Evolutionary conservation across 2,888 invertebrate species (phyloP).

Genomic region (Pseudococcus viburni): DNA sequence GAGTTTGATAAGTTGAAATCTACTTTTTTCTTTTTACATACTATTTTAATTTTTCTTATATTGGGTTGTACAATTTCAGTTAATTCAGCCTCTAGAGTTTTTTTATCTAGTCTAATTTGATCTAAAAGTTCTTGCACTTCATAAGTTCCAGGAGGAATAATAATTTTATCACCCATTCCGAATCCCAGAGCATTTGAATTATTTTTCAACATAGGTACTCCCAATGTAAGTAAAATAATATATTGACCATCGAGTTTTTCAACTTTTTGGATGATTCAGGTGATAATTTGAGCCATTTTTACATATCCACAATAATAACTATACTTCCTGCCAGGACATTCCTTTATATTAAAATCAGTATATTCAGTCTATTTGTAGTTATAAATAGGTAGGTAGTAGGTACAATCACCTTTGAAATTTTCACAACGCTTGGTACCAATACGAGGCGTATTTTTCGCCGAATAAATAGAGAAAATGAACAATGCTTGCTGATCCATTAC

Average conservation of each 20-base stretch:
- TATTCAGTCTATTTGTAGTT: not conserved
- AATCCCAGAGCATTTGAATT: no score
- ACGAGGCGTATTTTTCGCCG: not conserved
- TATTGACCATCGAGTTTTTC: no score
- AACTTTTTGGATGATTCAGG: no score
- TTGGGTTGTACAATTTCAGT: conserved; percentile 29
- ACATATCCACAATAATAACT: no score
- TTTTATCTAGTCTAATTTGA: conserved; percentile 58
- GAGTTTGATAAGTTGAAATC: conserved; percentile 58
- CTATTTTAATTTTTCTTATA: conserved; percentile 62
- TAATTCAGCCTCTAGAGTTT: conserved; percentile 59
- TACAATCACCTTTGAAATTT: conserved; percentile 12
- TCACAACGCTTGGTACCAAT: conserved; percentile 20
- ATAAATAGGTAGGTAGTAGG: not conserved
- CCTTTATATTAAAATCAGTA: no score
- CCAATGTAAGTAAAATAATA: no score
- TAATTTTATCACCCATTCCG: conserved; percentile 17
- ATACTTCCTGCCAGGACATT: no score
- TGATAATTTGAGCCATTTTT: no score
- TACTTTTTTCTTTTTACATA: conserved; percentile 62
- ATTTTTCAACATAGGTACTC: no score
- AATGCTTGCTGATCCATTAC: conserved; percentile 13
- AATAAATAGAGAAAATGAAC: conserved; percentile 20
- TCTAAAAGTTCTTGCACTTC: conserved; percentile 57
- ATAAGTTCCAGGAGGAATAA: conserved; percentile 61